phyloP scores from a whole-genome alignment of 2,797 vertebrate species.

The Gymnocypris eckloni region DNA sequence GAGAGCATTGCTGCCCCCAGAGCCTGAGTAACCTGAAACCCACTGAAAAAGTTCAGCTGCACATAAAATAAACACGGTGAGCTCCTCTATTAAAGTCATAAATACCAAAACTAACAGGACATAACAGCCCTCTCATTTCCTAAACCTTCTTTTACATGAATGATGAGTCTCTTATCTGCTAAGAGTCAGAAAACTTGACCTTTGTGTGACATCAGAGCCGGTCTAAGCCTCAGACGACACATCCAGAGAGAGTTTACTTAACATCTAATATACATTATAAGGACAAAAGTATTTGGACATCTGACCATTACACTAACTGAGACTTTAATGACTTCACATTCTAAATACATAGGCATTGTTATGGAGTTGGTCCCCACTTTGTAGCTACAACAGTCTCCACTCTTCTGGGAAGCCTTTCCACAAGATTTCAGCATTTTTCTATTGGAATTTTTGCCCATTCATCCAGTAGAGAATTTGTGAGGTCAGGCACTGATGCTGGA shows the following conservation, averaged over 20 bases:
- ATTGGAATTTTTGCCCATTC: not conserved
- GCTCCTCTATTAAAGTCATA: constrained; percentile 5
- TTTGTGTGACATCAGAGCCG: not conserved
- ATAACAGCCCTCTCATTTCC: not conserved
- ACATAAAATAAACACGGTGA: not conserved
- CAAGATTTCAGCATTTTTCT: not conserved
- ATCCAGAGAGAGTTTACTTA: not conserved
- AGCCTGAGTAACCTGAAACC: constrained; percentile 7
- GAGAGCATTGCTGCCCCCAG: not conserved
- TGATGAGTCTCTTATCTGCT: constrained; percentile 15
- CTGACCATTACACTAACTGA: not conserved
- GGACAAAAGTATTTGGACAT: not conserved
- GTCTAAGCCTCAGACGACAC: not conserved
- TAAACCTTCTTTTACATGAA: not conserved
- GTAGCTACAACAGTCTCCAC: not conserved
- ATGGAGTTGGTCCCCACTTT: not conserved
- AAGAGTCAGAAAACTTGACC: constrained; percentile 11
- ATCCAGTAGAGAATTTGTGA: not conserved
- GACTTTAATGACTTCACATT: not conserved
- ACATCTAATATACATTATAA: not conserved
- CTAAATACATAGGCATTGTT: too few relatives aligned
- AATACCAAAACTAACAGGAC: constrained; percentile 4
- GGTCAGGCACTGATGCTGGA: not conserved
- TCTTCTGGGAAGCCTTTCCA: not conserved
- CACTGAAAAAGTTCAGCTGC: constrained; percentile 23